phyloP scores from a whole-genome alignment of 2,888 invertebrate genomes.

The Syrphus vitripennis region DNA sequence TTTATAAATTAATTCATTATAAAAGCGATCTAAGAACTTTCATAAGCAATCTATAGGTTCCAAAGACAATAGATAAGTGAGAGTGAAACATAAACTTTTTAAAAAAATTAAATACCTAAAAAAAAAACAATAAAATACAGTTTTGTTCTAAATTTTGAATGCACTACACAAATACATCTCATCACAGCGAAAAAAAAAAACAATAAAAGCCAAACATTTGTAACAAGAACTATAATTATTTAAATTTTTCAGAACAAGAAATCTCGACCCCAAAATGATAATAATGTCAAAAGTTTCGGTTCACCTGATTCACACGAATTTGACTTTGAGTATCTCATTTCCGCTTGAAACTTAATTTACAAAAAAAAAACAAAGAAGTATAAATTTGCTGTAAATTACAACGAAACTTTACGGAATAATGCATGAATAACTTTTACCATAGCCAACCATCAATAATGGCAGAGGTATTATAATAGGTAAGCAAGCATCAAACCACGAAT shows the following conservation, averaged over 20 bases:
- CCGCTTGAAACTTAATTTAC: not conserved
- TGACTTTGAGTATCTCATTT: not conserved
- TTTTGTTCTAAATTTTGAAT: too few relatives aligned
- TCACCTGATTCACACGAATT: not conserved
- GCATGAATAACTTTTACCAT: conserved; percentile 33
- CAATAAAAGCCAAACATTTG: not conserved
- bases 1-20: too few relatives aligned
- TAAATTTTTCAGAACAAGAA: not conserved
- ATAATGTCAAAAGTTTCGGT: not conserved
- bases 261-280: not conserved
- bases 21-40: too few relatives aligned
- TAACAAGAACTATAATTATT: not conserved
- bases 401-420: conserved; percentile 46
- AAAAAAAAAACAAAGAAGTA: not conserved
- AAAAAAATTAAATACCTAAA: too few relatives aligned
- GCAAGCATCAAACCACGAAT: not conserved
- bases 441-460: not conserved
- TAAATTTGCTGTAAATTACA: not conserved
- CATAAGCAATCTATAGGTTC: too few relatives aligned
- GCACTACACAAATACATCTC: too few relatives aligned
- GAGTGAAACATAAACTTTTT: too few relatives aligned
- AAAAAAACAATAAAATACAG: too few relatives aligned
- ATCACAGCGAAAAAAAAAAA: not conserved
- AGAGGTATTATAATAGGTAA: not conserved
- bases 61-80: too few relatives aligned